These are phyloP conservation scores for Machimus rusticus DNA, from an alignment of 2,888 invertebrate species.

Conservation along the genomic window DNA sequence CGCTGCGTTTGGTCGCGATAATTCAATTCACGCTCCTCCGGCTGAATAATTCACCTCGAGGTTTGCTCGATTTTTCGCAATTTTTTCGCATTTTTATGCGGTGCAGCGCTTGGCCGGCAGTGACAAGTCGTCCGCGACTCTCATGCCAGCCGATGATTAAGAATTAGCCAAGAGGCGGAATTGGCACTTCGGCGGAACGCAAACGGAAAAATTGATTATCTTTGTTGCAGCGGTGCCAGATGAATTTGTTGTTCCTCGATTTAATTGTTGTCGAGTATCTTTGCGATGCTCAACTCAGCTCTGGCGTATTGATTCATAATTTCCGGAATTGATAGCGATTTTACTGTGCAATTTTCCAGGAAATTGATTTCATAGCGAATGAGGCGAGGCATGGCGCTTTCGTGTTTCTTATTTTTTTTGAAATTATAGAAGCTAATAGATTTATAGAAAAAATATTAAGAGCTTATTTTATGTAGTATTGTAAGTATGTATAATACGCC, in stretches of 20 bases:
- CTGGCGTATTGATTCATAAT: background rate
- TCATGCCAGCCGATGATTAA: background rate
- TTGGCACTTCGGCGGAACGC: background rate
- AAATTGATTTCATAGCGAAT: background rate
- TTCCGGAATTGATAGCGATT: constrained; percentile 10
- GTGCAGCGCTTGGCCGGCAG: background rate
- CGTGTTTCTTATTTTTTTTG: background rate
- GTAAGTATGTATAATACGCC: too few relatives aligned
- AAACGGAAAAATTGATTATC: background rate
- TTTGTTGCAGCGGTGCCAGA: background rate
- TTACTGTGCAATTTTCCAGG: background rate
- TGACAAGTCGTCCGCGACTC: background rate
- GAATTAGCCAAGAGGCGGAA: background rate
- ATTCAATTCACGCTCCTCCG: background rate
- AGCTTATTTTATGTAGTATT: background rate
- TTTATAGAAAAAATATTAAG: background rate
- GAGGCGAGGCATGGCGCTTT: background rate
- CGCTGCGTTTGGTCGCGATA: background rate
- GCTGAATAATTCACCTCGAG: background rate
- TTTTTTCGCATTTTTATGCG: background rate
- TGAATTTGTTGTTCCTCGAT: background rate
- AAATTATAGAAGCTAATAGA: background rate
- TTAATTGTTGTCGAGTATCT: background rate
- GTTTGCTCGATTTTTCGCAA: background rate
- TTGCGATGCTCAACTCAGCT: background rate